phyloP scores from a whole-genome alignment of 2,797 vertebrate species.

The Pelochelys cantorii region DNA sequence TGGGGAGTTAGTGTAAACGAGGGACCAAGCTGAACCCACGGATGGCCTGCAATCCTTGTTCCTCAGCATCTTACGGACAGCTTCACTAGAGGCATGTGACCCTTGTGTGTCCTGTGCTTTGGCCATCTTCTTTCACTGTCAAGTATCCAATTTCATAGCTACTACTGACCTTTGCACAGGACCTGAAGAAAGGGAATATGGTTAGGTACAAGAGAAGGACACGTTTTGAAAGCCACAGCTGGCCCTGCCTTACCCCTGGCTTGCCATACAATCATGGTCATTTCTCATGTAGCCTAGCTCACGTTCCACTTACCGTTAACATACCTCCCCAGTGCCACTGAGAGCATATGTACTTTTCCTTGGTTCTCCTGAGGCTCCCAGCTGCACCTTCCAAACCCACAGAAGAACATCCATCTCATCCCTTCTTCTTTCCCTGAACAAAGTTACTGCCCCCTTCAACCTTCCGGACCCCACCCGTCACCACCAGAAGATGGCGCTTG shows the following conservation, averaged over 20 bases:
- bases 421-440: background rate
- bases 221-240: fast-evolving
- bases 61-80: background rate
- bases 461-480: background rate
- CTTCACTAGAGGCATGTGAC: slow-evolving; percentile 57
- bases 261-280: background rate
- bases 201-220: background rate
- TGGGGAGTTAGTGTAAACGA: background rate
- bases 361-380: background rate
- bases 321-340: too few species aligned
- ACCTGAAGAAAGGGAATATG: slow-evolving; percentile 46
- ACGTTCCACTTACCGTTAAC: too few species aligned
- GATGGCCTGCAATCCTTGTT: background rate
- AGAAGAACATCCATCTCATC: background rate
- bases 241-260: background rate
- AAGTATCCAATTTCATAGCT: background rate
- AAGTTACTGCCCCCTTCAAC: background rate
- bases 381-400: background rate
- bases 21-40: background rate
- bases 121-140: background rate
- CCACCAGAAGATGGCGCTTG: background rate
- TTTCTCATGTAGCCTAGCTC: background rate
- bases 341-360: background rate
- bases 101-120: background rate
- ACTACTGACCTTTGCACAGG: background rate